Conservation (phyloP, 2,888 invertebrate species). For the Harpalus rubripes region DNA sequence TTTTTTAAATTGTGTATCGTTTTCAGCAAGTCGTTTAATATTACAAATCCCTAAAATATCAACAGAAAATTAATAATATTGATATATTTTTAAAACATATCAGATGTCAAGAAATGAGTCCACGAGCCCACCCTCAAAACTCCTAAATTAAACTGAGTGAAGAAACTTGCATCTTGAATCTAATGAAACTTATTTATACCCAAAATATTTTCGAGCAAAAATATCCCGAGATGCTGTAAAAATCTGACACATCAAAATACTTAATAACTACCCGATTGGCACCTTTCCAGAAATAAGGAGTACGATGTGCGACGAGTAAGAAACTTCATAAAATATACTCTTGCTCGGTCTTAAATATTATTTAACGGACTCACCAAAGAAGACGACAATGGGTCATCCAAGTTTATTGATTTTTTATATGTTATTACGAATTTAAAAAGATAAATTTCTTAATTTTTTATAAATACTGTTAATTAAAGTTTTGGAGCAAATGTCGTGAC, state of each 20-base stretch:
- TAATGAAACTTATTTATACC: slow-evolving; percentile 39
- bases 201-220: slow-evolving; percentile 44
- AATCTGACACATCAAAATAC: slow-evolving; percentile 55
- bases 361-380: no score
- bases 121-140: slow-evolving; percentile 30
- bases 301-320: not conserved
- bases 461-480: no score
- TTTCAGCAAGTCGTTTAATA: no score
- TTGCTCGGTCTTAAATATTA: no score
- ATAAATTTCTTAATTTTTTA: no score
- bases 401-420: no score
- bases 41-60: not conserved
- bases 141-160: slow-evolving; percentile 1
- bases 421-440: no score
- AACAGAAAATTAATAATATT: not conserved
- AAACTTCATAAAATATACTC: slow-evolving; percentile 33
- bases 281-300: slow-evolving; percentile 38
- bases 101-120: not conserved
- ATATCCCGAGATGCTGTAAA: slow-evolving; percentile 41
- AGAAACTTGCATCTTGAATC: slow-evolving; percentile 14
- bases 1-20: no score
- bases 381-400: no score
- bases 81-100: not conserved
- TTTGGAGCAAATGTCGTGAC: no score
- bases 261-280: slow-evolving; percentile 54